These are phyloP conservation scores for Pyrrhosoma nymphula DNA, from an alignment of 2,888 invertebrate genomes.

Conservation along the genomic window DNA sequence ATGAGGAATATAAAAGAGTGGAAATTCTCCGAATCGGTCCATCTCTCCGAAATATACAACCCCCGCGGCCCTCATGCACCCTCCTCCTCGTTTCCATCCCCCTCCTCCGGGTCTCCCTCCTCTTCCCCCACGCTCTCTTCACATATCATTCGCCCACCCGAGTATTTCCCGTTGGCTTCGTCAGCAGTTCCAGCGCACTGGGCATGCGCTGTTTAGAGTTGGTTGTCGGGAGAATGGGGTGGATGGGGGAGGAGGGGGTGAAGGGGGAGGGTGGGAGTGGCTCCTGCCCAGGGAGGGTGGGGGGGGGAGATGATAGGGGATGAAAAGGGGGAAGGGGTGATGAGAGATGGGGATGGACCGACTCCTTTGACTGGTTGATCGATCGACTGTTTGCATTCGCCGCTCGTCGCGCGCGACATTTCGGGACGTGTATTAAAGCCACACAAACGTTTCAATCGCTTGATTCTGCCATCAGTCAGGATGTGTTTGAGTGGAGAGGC, in stretches of 20 bases:
- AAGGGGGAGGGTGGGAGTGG: neutral
- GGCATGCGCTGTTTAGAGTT: neutral
- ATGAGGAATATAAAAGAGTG: neutral
- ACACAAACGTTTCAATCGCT: neutral
- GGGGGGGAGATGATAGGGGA: no score
- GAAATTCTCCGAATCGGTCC: neutral
- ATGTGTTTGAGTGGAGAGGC: neutral
- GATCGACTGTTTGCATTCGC: slow-evolving; percentile 10
- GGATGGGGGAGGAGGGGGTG: neutral
- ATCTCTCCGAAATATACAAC: neutral
- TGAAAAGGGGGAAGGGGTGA: neutral
- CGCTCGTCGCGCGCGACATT: neutral
- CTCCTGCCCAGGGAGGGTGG: neutral
- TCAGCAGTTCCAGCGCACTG: slow-evolving; percentile 8
- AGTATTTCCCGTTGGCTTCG: neutral
- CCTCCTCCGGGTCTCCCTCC: neutral
- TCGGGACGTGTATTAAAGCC: neutral
- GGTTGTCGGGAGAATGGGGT: neutral
- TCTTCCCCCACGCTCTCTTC: neutral
- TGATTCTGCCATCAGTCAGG: neutral
- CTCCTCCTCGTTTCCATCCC: neutral
- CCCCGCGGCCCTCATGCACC: neutral
- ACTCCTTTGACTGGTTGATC: neutral
- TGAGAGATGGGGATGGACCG: neutral
- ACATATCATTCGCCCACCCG: neutral